phyloP scores from a whole-genome alignment of 2,888 invertebrate genomes.

The Himalopsyche tibetana region DNA sequence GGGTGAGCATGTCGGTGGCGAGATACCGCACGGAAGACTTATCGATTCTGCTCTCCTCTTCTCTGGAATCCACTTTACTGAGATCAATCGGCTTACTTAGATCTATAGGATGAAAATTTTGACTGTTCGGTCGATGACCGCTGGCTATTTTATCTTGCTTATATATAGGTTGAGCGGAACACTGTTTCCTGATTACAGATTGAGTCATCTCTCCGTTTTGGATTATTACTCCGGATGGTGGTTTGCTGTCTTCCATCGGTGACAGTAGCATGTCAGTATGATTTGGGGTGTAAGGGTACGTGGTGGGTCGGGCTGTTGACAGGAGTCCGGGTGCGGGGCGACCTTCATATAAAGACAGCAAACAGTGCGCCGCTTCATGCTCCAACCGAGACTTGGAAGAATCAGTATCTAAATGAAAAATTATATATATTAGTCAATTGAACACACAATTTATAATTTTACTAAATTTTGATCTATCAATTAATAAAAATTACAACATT shows the following conservation, averaged over 20 bases:
- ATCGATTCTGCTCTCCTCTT: conserved; percentile 67
- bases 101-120: conserved; percentile 70
- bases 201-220: conserved; percentile 46
- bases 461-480: neutral
- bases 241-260: conserved; percentile 34
- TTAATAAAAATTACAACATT: neutral
- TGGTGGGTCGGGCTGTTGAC: conserved; percentile 80
- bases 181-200: conserved; percentile 58
- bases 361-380: conserved; percentile 90
- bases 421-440: neutral
- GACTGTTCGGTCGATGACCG: conserved; percentile 43
- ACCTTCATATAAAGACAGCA: conserved; percentile 84
- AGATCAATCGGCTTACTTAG: conserved; percentile 77
- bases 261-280: conserved; percentile 64
- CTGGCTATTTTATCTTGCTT: conserved; percentile 59
- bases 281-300: conserved; percentile 80
- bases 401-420: conserved; percentile 77
- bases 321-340: conserved; percentile 78
- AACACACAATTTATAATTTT: neutral
- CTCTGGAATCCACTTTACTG: conserved; percentile 73
- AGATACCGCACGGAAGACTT: conserved; percentile 66
- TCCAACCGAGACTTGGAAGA: conserved; percentile 85
- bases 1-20: conserved; percentile 76
- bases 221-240: conserved; percentile 66
- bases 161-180: conserved; percentile 47